These are phyloP conservation scores for Tiphia femorata DNA, from an alignment of 2,888 invertebrate species.

Conservation along the genomic window DNA sequence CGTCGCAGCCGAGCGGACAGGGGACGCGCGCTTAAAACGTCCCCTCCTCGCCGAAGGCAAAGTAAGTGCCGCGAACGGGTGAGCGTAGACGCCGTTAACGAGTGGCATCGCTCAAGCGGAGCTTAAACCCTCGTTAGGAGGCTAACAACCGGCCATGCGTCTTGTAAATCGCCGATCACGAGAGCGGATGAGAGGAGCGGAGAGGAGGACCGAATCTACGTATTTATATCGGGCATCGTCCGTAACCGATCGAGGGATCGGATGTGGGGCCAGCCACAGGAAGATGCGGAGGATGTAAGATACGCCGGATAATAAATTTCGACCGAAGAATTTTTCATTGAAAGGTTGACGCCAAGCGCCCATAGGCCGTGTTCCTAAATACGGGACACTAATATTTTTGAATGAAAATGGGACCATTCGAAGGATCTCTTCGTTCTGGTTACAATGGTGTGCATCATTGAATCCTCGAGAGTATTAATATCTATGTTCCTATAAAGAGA, in stretches of 20 bases:
- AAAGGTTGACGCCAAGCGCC: too few relatives aligned
- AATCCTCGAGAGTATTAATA: too few relatives aligned
- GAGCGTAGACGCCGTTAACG: constrained; percentile 54
- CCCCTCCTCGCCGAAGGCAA: constrained; percentile 16
- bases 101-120: constrained; percentile 58
- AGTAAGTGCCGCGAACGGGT: constrained; percentile 44
- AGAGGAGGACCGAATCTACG: not conserved
- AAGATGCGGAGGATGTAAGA: not conserved
- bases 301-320: too few relatives aligned
- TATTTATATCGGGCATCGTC: not conserved
- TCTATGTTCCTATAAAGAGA: too few relatives aligned
- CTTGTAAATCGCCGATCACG: constrained; percentile 54
- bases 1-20: too few relatives aligned
- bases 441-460: too few relatives aligned
- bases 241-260: not conserved
- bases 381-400: too few relatives aligned
- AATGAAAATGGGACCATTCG: too few relatives aligned
- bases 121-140: constrained; percentile 62
- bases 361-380: too few relatives aligned
- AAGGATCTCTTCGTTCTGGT: too few relatives aligned
- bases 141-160: constrained; percentile 58
- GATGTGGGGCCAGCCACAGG: not conserved
- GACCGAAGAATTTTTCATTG: too few relatives aligned
- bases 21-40: too few relatives aligned
- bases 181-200: not conserved